Conservation (phyloP, 2,113 vertebrate genomes). For the Nycticryphes semicollaris region DNA sequence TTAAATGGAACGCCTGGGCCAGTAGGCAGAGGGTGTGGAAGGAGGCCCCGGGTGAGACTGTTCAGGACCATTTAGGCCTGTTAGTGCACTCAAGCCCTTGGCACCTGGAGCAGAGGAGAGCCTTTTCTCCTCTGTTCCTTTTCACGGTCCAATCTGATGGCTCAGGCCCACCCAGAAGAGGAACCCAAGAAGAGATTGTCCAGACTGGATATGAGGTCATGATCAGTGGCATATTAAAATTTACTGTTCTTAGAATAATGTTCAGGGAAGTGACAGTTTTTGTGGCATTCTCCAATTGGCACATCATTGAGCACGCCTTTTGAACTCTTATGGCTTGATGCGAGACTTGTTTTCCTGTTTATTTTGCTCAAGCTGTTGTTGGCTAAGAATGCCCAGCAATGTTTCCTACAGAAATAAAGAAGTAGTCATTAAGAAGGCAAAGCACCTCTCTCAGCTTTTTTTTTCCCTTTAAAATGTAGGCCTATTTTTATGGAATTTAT, state of each 20-base stretch:
- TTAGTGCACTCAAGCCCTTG: not conserved
- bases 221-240: fast-evolving
- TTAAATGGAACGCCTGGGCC: not conserved
- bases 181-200: fast-evolving
- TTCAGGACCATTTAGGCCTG: fast-evolving
- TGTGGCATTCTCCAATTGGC: not conserved
- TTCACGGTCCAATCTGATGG: fast-evolving
- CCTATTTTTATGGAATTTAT: conserved; percentile 20
- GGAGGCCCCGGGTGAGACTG: no score
- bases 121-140: not conserved
- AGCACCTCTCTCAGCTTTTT: not conserved
- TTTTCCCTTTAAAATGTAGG: not conserved
- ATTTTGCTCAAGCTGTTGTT: not conserved
- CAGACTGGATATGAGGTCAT: not conserved
- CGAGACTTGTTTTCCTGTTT: not conserved
- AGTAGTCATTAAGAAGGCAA: not conserved
- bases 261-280: not conserved
- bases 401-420: not conserved
- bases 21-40: fast-evolving
- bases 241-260: not conserved
- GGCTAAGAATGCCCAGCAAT: not conserved
- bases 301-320: fast-evolving
- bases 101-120: not conserved
- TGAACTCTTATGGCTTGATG: not conserved
- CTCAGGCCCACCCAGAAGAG: not conserved